A percentile compares a stretch with the other conserved stretches of the same genome.
Evolutionary conservation across 2,113 vertebrate genomes (phyloP).

Genomic region (Scomber japonicus): DNA sequence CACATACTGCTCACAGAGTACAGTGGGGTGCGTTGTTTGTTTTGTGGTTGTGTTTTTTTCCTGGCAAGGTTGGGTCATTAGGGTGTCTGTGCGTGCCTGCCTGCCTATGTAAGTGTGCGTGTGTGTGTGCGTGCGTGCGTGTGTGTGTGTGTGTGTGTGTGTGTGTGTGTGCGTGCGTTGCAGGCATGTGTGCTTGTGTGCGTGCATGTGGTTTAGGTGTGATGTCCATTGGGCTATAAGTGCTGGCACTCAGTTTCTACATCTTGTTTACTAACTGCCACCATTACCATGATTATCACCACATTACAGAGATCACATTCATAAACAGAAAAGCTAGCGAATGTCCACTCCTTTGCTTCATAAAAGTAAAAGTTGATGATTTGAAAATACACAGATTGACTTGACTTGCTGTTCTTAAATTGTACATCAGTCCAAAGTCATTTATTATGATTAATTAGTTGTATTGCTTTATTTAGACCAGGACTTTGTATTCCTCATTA

Average conservation of each 20-base stretch:
- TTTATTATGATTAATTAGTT: constrained; percentile 33
- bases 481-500: constrained; percentile 22
- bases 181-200: constrained; percentile 8
- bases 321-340: constrained; percentile 41
- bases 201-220: constrained; percentile 22
- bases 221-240: constrained; percentile 48
- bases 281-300: constrained; percentile 69
- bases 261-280: constrained; percentile 71
- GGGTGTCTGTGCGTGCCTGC: constrained; percentile 61
- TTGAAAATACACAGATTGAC: constrained; percentile 28
- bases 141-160: constrained; percentile 27
- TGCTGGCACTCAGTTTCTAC: constrained; percentile 62
- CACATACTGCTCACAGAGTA: constrained; percentile 51
- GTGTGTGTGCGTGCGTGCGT: constrained; percentile 18
- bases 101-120: constrained; percentile 23
- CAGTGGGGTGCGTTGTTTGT: constrained; percentile 75
- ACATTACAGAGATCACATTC: constrained; percentile 67
- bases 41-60: constrained; percentile 75
- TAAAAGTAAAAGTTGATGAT: constrained; percentile 48
- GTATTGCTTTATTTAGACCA: constrained; percentile 30
- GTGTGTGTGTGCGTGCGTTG: neutral
- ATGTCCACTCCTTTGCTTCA: constrained; percentile 24
- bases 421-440: constrained; percentile 9
- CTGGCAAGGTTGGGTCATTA: constrained; percentile 79
- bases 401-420: constrained; percentile 10